A percentile compares a stretch with the other conserved stretches of the same genome.
Evolutionary conservation across 1,140 invertebrate species (phyloP).

Genomic region (Scaptomyza hsui): DNA sequence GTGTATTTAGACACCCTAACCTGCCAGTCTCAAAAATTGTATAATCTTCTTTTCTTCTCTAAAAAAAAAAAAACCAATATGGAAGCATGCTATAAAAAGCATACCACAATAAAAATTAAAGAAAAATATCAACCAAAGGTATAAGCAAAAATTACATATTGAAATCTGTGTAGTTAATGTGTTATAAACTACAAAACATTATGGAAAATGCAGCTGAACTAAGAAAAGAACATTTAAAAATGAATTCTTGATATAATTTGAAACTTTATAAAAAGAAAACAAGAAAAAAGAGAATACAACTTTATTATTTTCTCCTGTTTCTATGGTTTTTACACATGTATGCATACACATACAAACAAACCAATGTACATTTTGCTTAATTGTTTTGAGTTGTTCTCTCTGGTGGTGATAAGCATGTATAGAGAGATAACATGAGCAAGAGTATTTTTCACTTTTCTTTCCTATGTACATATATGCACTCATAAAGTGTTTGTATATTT

Average conservation of each 20-base stretch:
- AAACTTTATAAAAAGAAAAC: neutral
- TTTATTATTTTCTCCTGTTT: slow-evolving; percentile 5
- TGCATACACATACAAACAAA: neutral
- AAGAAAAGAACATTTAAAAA: no score
- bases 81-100: no score
- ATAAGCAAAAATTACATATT: no score
- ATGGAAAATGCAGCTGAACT: no score
- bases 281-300: neutral
- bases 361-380: slow-evolving; percentile 1
- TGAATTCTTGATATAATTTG: neutral
- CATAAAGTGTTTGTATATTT: neutral
- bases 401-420: slow-evolving; percentile 28
- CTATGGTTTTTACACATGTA: slow-evolving; percentile 8
- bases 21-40: neutral
- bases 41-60: neutral
- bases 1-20: neutral
- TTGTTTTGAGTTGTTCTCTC: slow-evolving; percentile 21
- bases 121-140: no score
- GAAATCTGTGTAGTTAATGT: no score
- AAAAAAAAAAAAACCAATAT: neutral
- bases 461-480: neutral
- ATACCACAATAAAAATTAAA: no score
- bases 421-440: slow-evolving; percentile 31
- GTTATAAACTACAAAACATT: no score
- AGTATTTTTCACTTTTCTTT: slow-evolving; percentile 12